Percentiles rank a stretch among this genome's conserved stretches.
Conservation (phyloP, 2,888 invertebrate species). For the Hermaeophaga mercurialis region DNA sequence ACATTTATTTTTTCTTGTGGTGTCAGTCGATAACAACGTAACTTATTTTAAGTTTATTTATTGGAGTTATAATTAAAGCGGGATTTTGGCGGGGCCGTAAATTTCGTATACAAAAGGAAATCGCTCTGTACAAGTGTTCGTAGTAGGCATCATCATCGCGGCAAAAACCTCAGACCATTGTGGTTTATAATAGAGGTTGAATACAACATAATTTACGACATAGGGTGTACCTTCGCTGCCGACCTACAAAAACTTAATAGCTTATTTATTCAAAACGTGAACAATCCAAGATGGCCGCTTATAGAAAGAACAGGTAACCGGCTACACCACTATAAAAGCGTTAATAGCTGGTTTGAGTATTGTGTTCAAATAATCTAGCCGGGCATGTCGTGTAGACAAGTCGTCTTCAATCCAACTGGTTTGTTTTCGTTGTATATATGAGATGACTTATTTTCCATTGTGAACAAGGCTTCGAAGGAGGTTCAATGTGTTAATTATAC, state of each 20-base stretch:
- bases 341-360: slow-evolving; percentile 32
- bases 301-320: slow-evolving; percentile 30
- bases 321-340: slow-evolving; percentile 29
- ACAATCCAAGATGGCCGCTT: slow-evolving; percentile 59
- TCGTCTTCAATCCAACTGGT: slow-evolving; percentile 28
- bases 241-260: slow-evolving; percentile 60
- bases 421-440: slow-evolving; percentile 22
- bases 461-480: slow-evolving; percentile 19
- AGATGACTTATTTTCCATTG: slow-evolving; percentile 29
- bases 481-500: slow-evolving; percentile 32
- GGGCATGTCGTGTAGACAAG: slow-evolving; percentile 32
- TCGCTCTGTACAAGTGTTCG: slow-evolving; percentile 13
- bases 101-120: slow-evolving; percentile 15
- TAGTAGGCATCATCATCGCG: slow-evolving; percentile 14
- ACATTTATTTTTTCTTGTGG: too few relatives aligned
- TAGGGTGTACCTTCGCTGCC: slow-evolving; percentile 52
- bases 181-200: slow-evolving; percentile 46
- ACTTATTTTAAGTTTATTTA: too few relatives aligned
- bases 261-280: slow-evolving; percentile 61
- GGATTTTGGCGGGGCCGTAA: slow-evolving; percentile 12
- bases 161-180: slow-evolving; percentile 40
- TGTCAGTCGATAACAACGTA: too few relatives aligned
- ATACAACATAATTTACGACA: slow-evolving; percentile 59
- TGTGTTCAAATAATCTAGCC: slow-evolving; percentile 38
- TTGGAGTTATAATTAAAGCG: slow-evolving; percentile 12